Conservation (phyloP, 2,888 invertebrate genomes). For the Agrotis ipsilon region DNA sequence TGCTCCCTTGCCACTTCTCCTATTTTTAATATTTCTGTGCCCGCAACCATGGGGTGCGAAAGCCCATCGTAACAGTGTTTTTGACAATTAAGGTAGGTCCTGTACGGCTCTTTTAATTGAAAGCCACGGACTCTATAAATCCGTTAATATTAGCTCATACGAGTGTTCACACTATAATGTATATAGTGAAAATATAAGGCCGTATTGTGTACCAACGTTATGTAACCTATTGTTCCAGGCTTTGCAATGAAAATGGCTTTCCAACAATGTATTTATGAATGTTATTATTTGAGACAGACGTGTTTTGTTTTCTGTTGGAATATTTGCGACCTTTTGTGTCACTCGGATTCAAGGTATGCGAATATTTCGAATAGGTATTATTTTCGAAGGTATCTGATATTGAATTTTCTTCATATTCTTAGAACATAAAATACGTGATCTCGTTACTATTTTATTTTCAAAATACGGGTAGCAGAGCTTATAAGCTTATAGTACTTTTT, state of each 20-base stretch:
- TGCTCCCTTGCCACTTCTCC: too few species aligned
- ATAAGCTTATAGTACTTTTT: too few species aligned
- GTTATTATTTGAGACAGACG: conserved; percentile 6
- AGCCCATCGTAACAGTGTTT: too few species aligned
- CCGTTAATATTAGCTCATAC: conserved; percentile 56
- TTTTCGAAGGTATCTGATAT: conserved; percentile 8
- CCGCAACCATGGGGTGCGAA: too few species aligned
- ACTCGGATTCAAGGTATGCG: not conserved
- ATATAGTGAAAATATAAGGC: conserved; percentile 8
- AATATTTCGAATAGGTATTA: not conserved
- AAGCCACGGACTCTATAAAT: conserved; percentile 58
- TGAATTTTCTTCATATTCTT: not conserved
- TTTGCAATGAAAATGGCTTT: conserved; percentile 28
- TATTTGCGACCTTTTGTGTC: conserved; percentile 27
- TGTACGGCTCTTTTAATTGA: conserved; percentile 55
- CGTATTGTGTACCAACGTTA: not conserved
- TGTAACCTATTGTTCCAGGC: conserved; percentile 25
- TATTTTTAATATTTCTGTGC: too few species aligned
- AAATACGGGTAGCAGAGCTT: too few species aligned
- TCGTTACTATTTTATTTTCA: too few species aligned
- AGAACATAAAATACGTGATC: not conserved
- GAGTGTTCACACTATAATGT: conserved; percentile 12
- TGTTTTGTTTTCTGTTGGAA: conserved; percentile 10
- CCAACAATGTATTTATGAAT: conserved; percentile 22
- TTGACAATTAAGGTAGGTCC: too few species aligned